phyloP scores from a whole-genome alignment of 2,888 invertebrate species.

The Ochropacha duplaris region DNA sequence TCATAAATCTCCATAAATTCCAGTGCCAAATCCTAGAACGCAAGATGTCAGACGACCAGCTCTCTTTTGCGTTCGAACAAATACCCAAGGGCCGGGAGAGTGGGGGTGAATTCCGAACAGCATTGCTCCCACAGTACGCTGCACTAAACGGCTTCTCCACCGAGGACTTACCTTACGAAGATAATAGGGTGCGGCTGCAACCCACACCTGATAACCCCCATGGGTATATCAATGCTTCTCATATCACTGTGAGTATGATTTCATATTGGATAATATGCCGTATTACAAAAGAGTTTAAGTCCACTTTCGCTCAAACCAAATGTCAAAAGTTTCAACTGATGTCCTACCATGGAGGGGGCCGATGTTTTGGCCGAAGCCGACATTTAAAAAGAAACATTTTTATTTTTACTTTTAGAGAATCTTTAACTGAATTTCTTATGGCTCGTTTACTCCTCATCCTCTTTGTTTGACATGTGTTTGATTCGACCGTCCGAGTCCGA shows the following conservation, averaged over 20 bases:
- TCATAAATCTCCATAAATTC: background rate
- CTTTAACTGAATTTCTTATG: too few relatives aligned
- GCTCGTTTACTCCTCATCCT: too few relatives aligned
- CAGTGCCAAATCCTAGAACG: conserved; percentile 77
- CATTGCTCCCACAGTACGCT: conserved; percentile 87
- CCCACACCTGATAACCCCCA: conserved; percentile 91
- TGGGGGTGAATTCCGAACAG: conserved; percentile 87
- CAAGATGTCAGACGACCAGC: conserved; percentile 87
- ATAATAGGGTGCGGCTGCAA: conserved; percentile 92
- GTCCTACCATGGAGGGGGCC: too few relatives aligned
- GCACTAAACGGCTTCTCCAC: conserved; percentile 81
- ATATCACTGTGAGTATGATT: conserved; percentile 86
- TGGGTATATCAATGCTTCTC: conserved; percentile 97
- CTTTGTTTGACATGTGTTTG: too few relatives aligned
- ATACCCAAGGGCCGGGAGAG: conserved; percentile 89
- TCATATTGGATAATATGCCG: background rate
- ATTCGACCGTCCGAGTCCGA: too few relatives aligned
- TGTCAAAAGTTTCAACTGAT: too few relatives aligned
- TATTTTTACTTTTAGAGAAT: too few relatives aligned
- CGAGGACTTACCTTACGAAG: conserved; percentile 94
- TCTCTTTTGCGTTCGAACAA: conserved; percentile 93
- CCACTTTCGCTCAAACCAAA: too few relatives aligned
- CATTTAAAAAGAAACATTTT: too few relatives aligned
- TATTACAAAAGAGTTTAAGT: too few relatives aligned
- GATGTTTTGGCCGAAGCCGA: too few relatives aligned